Percentiles rank a stretch among this genome's conserved stretches.
phyloP scores from a whole-genome alignment of 2,113 vertebrate species.

The Macrotus californicus region DNA sequence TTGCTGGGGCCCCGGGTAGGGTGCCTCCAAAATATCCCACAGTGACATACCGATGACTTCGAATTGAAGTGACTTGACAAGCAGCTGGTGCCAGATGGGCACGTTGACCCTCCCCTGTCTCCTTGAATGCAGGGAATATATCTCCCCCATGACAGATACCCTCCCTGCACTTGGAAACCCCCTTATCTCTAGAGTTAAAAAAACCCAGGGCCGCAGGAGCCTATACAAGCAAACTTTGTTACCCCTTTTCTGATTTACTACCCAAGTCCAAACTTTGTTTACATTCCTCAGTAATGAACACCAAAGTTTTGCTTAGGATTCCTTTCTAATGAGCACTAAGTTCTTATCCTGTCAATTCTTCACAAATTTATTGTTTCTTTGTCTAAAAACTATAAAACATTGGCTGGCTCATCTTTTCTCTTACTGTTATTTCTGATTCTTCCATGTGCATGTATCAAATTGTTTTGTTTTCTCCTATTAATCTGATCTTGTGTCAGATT shows the following conservation, averaged over 20 bases:
- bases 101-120: background rate
- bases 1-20: background rate
- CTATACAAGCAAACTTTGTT: background rate
- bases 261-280: background rate
- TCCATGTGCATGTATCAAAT: background rate
- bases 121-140: background rate
- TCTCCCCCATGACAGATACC: background rate
- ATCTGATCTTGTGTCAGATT: background rate
- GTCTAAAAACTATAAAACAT: background rate
- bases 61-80: background rate
- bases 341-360: background rate
- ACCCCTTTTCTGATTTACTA: background rate
- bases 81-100: background rate
- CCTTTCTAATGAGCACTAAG: background rate
- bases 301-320: background rate
- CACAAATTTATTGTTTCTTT: background rate
- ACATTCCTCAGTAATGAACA: background rate
- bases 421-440: background rate
- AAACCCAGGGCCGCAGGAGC: background rate
- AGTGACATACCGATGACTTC: background rate
- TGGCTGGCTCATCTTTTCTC: background rate
- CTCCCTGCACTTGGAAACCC: background rate
- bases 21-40: background rate
- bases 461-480: background rate
- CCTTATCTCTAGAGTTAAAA: background rate